A percentile compares a stretch with the other conserved stretches of the same genome.
phyloP scores from a whole-genome alignment of 2,113 vertebrate species.

The Cricetomys ansorgei region DNA sequence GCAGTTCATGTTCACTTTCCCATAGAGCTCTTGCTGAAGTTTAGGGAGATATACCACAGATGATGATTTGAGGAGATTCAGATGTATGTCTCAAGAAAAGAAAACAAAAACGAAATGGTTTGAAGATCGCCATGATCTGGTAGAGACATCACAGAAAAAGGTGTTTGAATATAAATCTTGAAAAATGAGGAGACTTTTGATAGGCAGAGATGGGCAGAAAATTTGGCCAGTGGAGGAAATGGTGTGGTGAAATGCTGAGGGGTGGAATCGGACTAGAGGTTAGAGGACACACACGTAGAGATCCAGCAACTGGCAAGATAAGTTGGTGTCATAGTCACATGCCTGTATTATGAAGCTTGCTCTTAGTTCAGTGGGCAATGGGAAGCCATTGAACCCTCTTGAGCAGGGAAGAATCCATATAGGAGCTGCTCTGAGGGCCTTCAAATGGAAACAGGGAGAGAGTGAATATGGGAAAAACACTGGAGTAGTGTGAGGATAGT shows the following conservation, averaged over 20 bases:
- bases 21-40: background rate
- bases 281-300: background rate
- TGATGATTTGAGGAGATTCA: background rate
- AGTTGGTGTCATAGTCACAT: background rate
- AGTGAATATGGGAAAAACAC: background rate
- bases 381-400: background rate
- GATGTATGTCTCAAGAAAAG: background rate
- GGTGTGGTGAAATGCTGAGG: background rate
- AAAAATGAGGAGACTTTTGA: background rate
- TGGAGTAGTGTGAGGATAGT: background rate
- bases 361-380: background rate
- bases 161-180: background rate
- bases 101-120: background rate
- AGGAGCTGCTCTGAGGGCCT: background rate
- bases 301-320: background rate
- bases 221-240: background rate
- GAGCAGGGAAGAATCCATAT: background rate
- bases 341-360: background rate
- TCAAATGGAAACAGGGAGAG: background rate
- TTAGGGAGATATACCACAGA: no score
- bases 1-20: background rate
- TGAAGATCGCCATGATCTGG: background rate
- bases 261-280: background rate
- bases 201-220: background rate
- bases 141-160: background rate